Percentiles rank a stretch among this genome's conserved stretches.
Conservation (phyloP, 2,888 invertebrate genomes). For the Danaus chrysippus region DNA sequence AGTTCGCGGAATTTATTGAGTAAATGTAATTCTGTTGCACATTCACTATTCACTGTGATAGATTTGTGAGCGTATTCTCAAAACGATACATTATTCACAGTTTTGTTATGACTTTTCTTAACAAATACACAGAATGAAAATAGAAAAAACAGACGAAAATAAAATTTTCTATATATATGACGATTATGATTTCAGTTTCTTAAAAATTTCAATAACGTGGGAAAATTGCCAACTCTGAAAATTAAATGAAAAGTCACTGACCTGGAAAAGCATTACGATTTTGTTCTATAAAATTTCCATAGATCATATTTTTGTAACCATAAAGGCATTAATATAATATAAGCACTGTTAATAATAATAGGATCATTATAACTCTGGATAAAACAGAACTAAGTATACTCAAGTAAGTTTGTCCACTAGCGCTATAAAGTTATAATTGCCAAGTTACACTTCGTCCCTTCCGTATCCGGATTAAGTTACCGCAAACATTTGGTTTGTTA, state of each 20-base stretch:
- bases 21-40: background rate
- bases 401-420: background rate
- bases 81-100: background rate
- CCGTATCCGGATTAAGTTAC: conserved; percentile 1
- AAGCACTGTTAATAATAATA: background rate
- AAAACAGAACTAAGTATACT: background rate
- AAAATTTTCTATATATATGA: no score
- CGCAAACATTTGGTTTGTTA: background rate
- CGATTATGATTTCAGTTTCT: no score
- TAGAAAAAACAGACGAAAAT: no score
- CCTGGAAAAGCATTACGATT: no score
- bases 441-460: conserved; percentile 1
- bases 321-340: no score
- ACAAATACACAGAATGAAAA: no score
- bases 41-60: no score
- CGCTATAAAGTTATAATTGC: conserved; percentile 5
- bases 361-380: background rate
- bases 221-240: no score
- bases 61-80: background rate
- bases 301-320: no score
- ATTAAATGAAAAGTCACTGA: no score
- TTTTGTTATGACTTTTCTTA: background rate
- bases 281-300: no score
- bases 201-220: no score
- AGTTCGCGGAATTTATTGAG: background rate